Evolutionary conservation across 2,888 invertebrate genomes (phyloP), one percentile per base, ranked within the genome.

Genomic region (Sturmia bella): DNA sequence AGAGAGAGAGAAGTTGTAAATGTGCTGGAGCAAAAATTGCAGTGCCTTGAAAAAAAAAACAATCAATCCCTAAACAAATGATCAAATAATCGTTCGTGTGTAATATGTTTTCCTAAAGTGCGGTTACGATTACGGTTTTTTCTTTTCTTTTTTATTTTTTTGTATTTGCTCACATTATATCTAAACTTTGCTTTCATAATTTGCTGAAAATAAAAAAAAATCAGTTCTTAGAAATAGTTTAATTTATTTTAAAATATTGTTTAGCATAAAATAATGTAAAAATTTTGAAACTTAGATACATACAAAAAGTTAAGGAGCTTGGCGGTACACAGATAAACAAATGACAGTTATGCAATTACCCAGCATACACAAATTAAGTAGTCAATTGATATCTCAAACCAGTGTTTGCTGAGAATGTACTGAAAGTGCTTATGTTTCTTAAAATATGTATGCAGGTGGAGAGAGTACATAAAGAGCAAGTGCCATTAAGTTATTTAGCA

Each of bases 1-100:
- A 80, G 48, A 63, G 13, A 39, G 37, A 13, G 17, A n/a, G 39
- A 66, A 56, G 54, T 39, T 41, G 19, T 59, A 66, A 43, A 83
- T 79, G 83, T 85, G 85, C 85, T 84, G 81, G 74, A 80, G 85
- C 85, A 84, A 82, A 86, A 78, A 48, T 72, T 76, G 73, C 82
- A 74, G 82, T 82, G 82, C 82, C 78, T 82, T 74, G 37, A 57
- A 17, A 79, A 83, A 64, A 54, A 32, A 19, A 56, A 9, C 32
- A 63, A 64, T 64, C 21, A 64, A 54, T 74, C 66, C 82, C 78
- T 82, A 75, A 83, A 76, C 86, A 54, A 70, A 52, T 57, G 56
- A 52, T 74, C 56, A 41, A 45, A 45, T 52, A 59, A 66, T 75
- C 43, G 27, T 66, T 59, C 45, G 17, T 37, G 15, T 64, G 11